Base-by-base conservation (phyloP, 2,888 invertebrate genomes). In the Copidosoma aretas region DNA sequence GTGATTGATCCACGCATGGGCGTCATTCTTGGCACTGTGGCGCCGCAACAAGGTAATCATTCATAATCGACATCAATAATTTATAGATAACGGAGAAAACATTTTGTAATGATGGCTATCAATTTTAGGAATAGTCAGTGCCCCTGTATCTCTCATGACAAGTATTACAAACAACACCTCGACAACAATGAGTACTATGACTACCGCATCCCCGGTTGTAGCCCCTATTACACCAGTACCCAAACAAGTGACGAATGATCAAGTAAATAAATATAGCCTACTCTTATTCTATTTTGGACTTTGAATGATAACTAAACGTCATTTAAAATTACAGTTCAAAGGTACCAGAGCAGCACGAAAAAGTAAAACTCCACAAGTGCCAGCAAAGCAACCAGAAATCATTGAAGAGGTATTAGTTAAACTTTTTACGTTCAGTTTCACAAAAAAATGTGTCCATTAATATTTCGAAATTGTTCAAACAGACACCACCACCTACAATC, bases 1-100 rank as follows among this genome's bases (percentile, higher is more conserved):
- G 85, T 88, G 2, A 85, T 88, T 84, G 87, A 87, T 80, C 85
- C 87, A 17, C 77, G 85, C 65, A 81, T 85, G 69, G 85, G 86
- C 52, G 80, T 85, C 10, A 82, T 86, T 67, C 80, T 86, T 49
- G 85, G 86, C 39, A 80, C 84, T 15, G 82, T 85, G 60, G 77
- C 82, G 51, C 81, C 80, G 17, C 75, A 76, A 53, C 73, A 73
- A 75, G 72, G 73, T 75, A 73, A 43, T 64, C n/a, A n/a, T n/a
- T n/a, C n/a, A n/a, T n/a, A n/a, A n/a, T n/a, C n/a, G n/a, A n/a
- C n/a, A 51, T 32, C 8, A 32, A 32, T 5, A 32, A 32, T 32
- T 32, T 32, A 5, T 32, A 32, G 8, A 3, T 46, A 46, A 15
- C 41, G 8, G 12, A 15, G 12, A 4, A 25, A n/a, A 53, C 53